Percentiles rank a stretch among this genome's conserved stretches.
phyloP scores from a whole-genome alignment of 1,140 invertebrate species.

The Ostrea edulis region DNA sequence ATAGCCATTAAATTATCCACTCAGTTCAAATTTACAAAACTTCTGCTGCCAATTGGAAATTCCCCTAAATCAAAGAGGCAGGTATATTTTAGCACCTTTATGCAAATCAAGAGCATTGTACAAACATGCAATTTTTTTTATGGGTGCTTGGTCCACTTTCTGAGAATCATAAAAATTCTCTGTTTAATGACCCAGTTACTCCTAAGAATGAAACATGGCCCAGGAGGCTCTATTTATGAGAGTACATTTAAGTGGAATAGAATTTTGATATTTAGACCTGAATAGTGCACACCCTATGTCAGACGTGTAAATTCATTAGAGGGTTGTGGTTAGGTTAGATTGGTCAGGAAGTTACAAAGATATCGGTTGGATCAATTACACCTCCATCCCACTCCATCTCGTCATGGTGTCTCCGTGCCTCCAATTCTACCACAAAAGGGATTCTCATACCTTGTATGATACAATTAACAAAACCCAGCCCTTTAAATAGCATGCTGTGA shows the following conservation, averaged over 20 bases:
- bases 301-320: conserved; percentile 6
- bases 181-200: conserved; percentile 27
- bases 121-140: background rate
- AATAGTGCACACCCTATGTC: background rate
- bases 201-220: background rate
- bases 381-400: background rate
- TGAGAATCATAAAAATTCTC: conserved; percentile 8
- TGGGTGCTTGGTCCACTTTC: conserved; percentile 4
- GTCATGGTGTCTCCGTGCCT: conserved; percentile 9
- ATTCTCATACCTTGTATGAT: background rate
- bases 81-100: conserved; percentile 29
- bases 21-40: conserved; percentile 17
- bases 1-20: conserved; percentile 35
- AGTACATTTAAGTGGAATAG: conserved; percentile 10
- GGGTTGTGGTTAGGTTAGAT: background rate
- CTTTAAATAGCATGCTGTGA: background rate
- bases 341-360: conserved; percentile 8
- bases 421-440: background rate
- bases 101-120: background rate
- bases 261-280: background rate
- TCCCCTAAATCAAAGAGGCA: conserved; percentile 18
- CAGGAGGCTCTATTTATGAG: background rate
- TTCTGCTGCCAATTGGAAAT: background rate
- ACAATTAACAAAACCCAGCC: background rate
- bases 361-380: conserved; percentile 18